These are phyloP conservation scores for Chionodraco myersi DNA, from an alignment of 2,113 vertebrate species.

Conservation along the genomic window DNA sequence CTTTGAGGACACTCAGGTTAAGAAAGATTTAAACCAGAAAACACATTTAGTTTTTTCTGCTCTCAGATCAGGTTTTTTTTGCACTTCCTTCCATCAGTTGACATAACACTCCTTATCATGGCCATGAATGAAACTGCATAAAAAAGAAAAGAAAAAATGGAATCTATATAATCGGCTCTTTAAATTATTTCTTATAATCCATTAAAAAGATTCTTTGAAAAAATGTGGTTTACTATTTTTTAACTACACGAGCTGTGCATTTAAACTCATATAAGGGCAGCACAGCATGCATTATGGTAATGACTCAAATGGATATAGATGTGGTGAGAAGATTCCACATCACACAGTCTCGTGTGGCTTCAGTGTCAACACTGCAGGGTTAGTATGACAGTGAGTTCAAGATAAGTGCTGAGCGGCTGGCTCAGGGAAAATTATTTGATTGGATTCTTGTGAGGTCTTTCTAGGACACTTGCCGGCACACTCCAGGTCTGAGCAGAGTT, in stretches of 20 bases:
- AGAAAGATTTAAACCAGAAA: constrained; percentile 18
- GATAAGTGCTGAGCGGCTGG: constrained; percentile 20
- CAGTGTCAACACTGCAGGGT: constrained; percentile 20
- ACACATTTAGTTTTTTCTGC: constrained; percentile 18
- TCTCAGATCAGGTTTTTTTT: constrained; percentile 12
- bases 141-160: too few relatives aligned
- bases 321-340: constrained; percentile 3
- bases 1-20: constrained; percentile 63
- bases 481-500: constrained; percentile 13
- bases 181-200: too few relatives aligned
- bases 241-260: neutral
- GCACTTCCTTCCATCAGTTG: neutral
- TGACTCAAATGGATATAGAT: neutral
- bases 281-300: neutral
- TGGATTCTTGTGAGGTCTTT: constrained; percentile 54
- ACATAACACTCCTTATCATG: neutral
- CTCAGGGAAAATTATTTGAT: constrained; percentile 52
- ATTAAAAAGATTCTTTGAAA: neutral
- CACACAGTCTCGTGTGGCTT: constrained; percentile 7
- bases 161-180: too few relatives aligned
- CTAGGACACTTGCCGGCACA: constrained; percentile 32
- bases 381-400: constrained; percentile 21
- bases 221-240: neutral
- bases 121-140: too few relatives aligned
- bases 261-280: neutral